These are phyloP conservation scores for Drosophila merina DNA, from an alignment of 2,888 invertebrate genomes.

Conservation along the genomic window DNA sequence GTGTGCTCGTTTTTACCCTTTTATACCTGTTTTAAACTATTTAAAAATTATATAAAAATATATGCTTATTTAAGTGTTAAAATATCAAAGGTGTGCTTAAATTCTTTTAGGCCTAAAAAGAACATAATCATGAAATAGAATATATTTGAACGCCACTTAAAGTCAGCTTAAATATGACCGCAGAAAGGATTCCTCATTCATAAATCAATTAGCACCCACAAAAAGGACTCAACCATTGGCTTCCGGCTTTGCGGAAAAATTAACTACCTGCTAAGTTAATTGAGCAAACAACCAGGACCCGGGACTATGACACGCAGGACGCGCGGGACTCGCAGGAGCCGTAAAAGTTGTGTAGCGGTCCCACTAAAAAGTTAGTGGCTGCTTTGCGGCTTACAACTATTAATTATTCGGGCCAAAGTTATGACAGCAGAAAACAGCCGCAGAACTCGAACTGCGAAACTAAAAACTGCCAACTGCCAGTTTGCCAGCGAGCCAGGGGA, in stretches of 20 bases:
- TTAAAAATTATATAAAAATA: too few species aligned
- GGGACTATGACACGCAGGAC: slow-evolving; percentile 1
- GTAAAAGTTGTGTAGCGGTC: slow-evolving; percentile 63
- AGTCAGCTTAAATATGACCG: slow-evolving; percentile 31
- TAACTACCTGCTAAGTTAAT: slow-evolving; percentile 83
- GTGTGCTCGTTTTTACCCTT: too few species aligned
- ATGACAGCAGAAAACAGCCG: slow-evolving; percentile 81
- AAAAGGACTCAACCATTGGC: slow-evolving; percentile 23
- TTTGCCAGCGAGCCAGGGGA: slow-evolving; percentile 56
- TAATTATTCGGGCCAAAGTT: slow-evolving; percentile 82
- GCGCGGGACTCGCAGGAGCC: slow-evolving; percentile 11
- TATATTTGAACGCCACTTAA: slow-evolving; percentile 10
- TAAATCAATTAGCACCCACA: slow-evolving; percentile 74
- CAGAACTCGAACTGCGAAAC: slow-evolving; percentile 53
- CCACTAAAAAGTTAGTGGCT: slow-evolving; percentile 63
- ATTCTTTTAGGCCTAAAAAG: too few species aligned
- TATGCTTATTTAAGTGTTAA: too few species aligned
- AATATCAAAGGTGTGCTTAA: too few species aligned
- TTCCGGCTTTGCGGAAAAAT: slow-evolving; percentile 72
- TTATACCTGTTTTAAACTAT: too few species aligned
- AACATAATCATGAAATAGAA: too few species aligned
- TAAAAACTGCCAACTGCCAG: slow-evolving; percentile 68
- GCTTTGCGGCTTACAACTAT: slow-evolving; percentile 74
- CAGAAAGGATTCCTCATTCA: slow-evolving; percentile 19
- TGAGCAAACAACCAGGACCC: slow-evolving; percentile 71